Evolutionary conservation across 2,888 invertebrate species (phyloP).

Genomic region (Netelia inedita): DNA sequence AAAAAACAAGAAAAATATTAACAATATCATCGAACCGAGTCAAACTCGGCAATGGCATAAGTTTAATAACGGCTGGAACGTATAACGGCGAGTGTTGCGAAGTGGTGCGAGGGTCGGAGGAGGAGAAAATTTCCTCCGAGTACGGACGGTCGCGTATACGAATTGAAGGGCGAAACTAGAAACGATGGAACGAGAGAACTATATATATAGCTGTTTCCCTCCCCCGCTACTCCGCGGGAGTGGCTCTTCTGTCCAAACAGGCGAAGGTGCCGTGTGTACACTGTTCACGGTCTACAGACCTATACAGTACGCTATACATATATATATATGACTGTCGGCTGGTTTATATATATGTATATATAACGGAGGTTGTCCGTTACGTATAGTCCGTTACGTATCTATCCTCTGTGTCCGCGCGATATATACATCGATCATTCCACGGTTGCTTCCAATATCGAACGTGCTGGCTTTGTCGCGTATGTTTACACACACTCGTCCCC

Average conservation of each 20-base stretch:
- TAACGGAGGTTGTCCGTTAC: neutral
- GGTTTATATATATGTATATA: conserved; percentile 42
- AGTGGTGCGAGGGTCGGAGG: neutral
- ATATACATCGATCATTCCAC: conserved; percentile 59
- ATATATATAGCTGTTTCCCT: neutral
- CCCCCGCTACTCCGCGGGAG: conserved; percentile 21
- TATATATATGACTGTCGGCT: neutral
- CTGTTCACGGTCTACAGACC: conserved; percentile 72
- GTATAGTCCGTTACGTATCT: conserved; percentile 29
- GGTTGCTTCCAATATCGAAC: conserved; percentile 78
- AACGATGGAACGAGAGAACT: conserved; percentile 8
- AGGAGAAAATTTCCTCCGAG: conserved; percentile 59
- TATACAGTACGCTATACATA: conserved; percentile 21
- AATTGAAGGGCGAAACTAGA: conserved; percentile 61
- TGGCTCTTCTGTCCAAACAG: conserved; percentile 79
- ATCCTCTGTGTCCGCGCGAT: neutral
- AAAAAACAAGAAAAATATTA: neutral
- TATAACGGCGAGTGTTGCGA: neutral
- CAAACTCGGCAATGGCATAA: neutral
- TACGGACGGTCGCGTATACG: conserved; percentile 61
- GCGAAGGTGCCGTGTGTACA: conserved; percentile 79
- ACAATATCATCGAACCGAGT: neutral
- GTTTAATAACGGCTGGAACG: neutral
- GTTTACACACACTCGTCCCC: conserved; percentile 72
- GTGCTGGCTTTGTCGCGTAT: conserved; percentile 79